phyloP scores from a whole-genome alignment of 2,888 invertebrate genomes.

The Aplocera efformata region DNA sequence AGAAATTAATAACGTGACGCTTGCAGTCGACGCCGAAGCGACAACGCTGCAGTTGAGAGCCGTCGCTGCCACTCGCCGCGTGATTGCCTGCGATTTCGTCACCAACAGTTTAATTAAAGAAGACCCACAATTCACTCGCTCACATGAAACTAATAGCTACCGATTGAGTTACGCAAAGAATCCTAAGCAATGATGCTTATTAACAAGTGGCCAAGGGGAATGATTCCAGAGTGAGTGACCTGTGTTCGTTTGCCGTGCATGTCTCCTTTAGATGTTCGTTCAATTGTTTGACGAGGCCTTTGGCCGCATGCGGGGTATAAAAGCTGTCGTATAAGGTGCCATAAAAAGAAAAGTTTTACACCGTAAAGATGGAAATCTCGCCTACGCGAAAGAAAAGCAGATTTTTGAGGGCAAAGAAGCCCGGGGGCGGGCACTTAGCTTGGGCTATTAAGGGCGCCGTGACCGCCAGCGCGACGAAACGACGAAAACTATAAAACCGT shows the following conservation, averaged over 20 bases:
- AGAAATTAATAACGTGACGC: slow-evolving; percentile 69
- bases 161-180: slow-evolving; percentile 38
- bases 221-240: slow-evolving; percentile 25
- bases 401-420: slow-evolving; percentile 67
- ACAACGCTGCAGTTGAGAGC: slow-evolving; percentile 25
- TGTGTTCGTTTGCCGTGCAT: slow-evolving; percentile 13
- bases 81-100: slow-evolving; percentile 46
- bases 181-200: slow-evolving; percentile 40
- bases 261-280: slow-evolving; percentile 20
- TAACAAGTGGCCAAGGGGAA: slow-evolving; percentile 25
- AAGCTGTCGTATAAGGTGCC: slow-evolving; percentile 32
- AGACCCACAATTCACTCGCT: slow-evolving; percentile 44
- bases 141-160: slow-evolving; percentile 33
- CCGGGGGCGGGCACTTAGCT: slow-evolving; percentile 77
- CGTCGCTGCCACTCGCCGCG: slow-evolving; percentile 39
- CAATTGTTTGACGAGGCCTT: slow-evolving; percentile 23
- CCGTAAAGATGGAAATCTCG: slow-evolving; percentile 74
- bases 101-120: slow-evolving; percentile 67
- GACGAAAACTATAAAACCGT: slow-evolving; percentile 80
- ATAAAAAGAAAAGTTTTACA: slow-evolving; percentile 57
- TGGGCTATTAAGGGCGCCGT: slow-evolving; percentile 72
- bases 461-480: slow-evolving; percentile 75
- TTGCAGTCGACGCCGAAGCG: slow-evolving; percentile 64
- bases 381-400: slow-evolving; percentile 66
- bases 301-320: slow-evolving; percentile 24